A percentile compares a stretch with the other conserved stretches of the same genome.
Conservation (phyloP, 2,888 invertebrate species). For the Philereme vetulata region DNA sequence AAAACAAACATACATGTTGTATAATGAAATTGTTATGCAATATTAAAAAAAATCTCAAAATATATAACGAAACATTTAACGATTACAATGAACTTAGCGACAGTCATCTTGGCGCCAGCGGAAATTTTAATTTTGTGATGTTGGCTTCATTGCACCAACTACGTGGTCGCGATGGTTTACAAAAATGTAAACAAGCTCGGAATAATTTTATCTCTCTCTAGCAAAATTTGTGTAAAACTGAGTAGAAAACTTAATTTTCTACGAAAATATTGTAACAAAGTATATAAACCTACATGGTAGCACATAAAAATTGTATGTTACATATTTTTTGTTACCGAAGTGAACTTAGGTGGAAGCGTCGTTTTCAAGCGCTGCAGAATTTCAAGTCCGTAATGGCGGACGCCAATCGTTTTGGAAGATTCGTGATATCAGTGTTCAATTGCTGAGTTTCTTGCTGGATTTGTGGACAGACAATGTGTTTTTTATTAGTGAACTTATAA, state of each 20-base stretch:
- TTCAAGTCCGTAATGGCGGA: conserved; percentile 83
- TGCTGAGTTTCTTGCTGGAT: conserved; percentile 66
- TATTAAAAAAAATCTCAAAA: neutral
- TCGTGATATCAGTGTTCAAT: conserved; percentile 82
- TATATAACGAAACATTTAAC: neutral
- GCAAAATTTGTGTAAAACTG: conserved; percentile 22
- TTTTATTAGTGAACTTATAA: conserved; percentile 64
- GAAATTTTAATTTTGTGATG: conserved; percentile 58
- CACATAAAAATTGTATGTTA: conserved; percentile 43
- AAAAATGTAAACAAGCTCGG: conserved; percentile 79
- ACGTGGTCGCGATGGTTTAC: conserved; percentile 77
- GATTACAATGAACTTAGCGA: conserved; percentile 54
- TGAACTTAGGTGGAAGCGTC: conserved; percentile 82
- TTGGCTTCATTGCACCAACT: conserved; percentile 74
- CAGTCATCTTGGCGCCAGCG: conserved; percentile 73
- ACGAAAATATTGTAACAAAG: conserved; percentile 2
- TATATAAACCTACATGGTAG: conserved; percentile 2
- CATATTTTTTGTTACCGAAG: conserved; percentile 71
- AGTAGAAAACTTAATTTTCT: conserved; percentile 23
- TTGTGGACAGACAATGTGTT: conserved; percentile 69
- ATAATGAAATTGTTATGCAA: neutral
- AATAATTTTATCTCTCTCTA: conserved; percentile 34
- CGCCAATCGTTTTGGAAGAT: conserved; percentile 83
- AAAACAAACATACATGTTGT: neutral
- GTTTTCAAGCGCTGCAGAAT: conserved; percentile 76